Percentiles rank a stretch among this genome's conserved stretches.
Conservation (phyloP, 2,888 invertebrate genomes). For the Amphipyra berbera region DNA sequence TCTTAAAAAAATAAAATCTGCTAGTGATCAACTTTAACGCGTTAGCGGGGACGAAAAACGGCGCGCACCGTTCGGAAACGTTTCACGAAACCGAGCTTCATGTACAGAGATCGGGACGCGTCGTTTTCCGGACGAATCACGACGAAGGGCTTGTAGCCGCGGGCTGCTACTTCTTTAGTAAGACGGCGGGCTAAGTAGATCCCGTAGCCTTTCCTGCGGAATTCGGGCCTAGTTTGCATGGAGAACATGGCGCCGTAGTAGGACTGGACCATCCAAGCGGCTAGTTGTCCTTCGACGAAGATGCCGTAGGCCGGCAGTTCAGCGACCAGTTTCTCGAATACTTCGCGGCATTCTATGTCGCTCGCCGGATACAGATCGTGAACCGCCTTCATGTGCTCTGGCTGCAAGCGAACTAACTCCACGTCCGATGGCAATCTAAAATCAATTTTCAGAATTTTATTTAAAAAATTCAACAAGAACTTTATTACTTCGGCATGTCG, state of each 20-base stretch:
- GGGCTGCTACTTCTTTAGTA: slow-evolving; percentile 91
- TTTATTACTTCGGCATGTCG: no score
- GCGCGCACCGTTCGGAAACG: slow-evolving; percentile 95
- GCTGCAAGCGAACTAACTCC: slow-evolving; percentile 93
- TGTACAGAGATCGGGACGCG: slow-evolving; percentile 95
- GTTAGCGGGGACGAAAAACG: slow-evolving; percentile 91
- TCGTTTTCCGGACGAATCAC: slow-evolving; percentile 96
- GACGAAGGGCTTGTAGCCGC: slow-evolving; percentile 95
- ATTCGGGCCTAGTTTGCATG: slow-evolving; percentile 95
- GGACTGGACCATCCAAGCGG: slow-evolving; percentile 97
- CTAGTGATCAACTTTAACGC: slow-evolving; percentile 82
- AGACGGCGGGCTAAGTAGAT: slow-evolving; percentile 92
- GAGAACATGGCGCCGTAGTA: slow-evolving; percentile 98
- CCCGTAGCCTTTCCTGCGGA: slow-evolving; percentile 93
- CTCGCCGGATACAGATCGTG: slow-evolving; percentile 96
- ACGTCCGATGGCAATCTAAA: slow-evolving; percentile 91
- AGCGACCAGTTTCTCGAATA: slow-evolving; percentile 94
- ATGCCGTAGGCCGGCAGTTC: slow-evolving; percentile 95
- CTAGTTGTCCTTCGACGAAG: slow-evolving; percentile 93
- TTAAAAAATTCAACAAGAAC: no score
- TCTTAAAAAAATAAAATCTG: slow-evolving; percentile 90
- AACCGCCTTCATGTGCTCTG: slow-evolving; percentile 94
- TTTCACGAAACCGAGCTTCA: slow-evolving; percentile 95
- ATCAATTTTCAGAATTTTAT: not conserved
- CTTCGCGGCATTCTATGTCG: slow-evolving; percentile 95